Percentiles rank a stretch among this genome's conserved stretches.
These are phyloP conservation scores for Littorina saxatilis DNA, from an alignment of 1,140 invertebrate genomes.

Conservation along the genomic window DNA sequence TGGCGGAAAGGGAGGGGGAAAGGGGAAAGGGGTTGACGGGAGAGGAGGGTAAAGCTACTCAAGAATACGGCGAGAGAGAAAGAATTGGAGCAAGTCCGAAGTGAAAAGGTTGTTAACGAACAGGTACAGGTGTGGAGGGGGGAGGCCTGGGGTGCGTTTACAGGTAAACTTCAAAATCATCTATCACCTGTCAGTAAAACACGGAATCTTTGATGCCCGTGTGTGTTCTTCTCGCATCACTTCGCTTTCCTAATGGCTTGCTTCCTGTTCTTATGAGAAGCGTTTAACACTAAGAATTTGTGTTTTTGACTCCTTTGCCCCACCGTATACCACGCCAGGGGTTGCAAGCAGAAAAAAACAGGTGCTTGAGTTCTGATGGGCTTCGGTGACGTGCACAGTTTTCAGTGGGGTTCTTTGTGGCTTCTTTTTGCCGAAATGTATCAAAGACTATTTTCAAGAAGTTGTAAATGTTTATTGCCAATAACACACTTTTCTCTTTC, in stretches of 20 bases:
- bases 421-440: background rate
- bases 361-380: background rate
- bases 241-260: background rate
- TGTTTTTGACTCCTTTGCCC: background rate
- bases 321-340: background rate
- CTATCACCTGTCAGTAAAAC: slow-evolving; percentile 9
- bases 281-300: background rate
- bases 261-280: background rate
- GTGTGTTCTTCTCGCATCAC: slow-evolving; percentile 1
- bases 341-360: background rate
- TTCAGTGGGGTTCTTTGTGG: background rate
- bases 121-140: slow-evolving; percentile 3
- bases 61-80: background rate
- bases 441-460: too few relatives aligned
- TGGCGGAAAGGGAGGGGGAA: too few relatives aligned
- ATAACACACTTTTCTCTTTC: too few relatives aligned
- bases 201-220: slow-evolving; percentile 1
- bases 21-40: background rate
- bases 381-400: background rate
- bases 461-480: too few relatives aligned
- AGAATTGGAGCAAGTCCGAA: too few relatives aligned
- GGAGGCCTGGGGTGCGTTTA: too few relatives aligned
- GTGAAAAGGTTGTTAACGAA: background rate
- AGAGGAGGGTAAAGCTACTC: background rate
- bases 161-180: slow-evolving; percentile 4